phyloP scores from a whole-genome alignment of 2,888 invertebrate genomes.

The Thecophora atra region DNA sequence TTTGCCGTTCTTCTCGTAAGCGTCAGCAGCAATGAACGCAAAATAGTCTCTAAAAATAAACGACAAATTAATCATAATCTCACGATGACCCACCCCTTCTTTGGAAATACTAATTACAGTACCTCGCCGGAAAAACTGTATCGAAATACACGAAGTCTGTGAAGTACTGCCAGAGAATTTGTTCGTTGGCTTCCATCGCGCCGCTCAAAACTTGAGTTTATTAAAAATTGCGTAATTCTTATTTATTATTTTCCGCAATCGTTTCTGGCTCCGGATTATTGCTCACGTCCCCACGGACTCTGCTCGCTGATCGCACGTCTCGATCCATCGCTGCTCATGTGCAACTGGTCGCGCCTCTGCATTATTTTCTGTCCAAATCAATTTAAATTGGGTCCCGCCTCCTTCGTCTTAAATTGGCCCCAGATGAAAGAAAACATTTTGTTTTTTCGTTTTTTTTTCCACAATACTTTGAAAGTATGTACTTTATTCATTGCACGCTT shows the following conservation, averaged over 20 bases:
- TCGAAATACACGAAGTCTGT: not conserved
- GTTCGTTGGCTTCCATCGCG: not conserved
- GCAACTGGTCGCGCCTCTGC: slow-evolving; percentile 18
- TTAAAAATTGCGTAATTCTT: slow-evolving; percentile 1
- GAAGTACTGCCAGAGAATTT: not conserved
- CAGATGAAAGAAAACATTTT: slow-evolving; percentile 32
- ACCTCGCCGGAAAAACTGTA: not conserved
- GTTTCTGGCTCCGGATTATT: not conserved
- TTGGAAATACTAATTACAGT: not conserved
- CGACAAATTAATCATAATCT: not conserved
- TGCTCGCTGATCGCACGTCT: not conserved
- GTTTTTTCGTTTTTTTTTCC: slow-evolving; percentile 16
- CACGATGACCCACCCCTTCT: not conserved
- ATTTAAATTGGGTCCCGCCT: slow-evolving; percentile 36
- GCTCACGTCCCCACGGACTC: slow-evolving; percentile 1
- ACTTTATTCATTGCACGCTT: slow-evolving; percentile 21
- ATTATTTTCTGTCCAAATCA: slow-evolving; percentile 29
- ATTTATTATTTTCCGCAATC: slow-evolving; percentile 10
- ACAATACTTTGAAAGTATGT: not conserved
- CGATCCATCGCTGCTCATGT: slow-evolving; percentile 20
- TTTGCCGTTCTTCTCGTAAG: not conserved
- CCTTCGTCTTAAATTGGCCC: slow-evolving; percentile 29
- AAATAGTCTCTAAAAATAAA: not conserved
- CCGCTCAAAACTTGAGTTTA: not conserved
- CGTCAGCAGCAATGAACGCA: not conserved